Evolutionary conservation across 35 echinoderm and acorn worm species (phyloP), one percentile per base, ranked within the genome.

Genomic region (Lytechinus pictus): DNA sequence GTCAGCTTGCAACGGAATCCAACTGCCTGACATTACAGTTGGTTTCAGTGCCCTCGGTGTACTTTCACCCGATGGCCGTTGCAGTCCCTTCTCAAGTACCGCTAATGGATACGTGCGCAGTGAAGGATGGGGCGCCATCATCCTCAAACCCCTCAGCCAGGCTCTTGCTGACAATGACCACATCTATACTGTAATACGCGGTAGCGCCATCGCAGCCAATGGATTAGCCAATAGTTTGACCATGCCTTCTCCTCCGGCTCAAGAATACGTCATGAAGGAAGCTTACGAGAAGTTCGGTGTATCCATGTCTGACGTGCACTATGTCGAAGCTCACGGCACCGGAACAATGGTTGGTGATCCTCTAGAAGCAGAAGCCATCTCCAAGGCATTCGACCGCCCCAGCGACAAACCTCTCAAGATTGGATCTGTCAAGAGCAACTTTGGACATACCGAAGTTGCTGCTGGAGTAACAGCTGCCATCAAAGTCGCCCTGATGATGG

Each of bases 311-410:
- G 87, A 95, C 56, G 96, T 99, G 0, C 94, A 97, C 24, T 99
- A 95, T 86, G 89, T 99, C 8, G 98, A 99, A 94, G 98, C 98
- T 60, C 98, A 99, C 86, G 98, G 98, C 21, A 99, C 98, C 9
- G 98, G 98, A 6, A 99, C 98, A 54, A 97, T 96, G 94, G 98
- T 99, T 90, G 98, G 98, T 11, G 98, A 99, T 95, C 98, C 98
- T 6, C 93, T 99, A 6, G 98, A 99, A 87, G 98, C 98, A 24
- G 94, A 98, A 93, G 98, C 98, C 7, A 97, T 99, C 27, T 97
- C 97, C 6, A 93, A 87, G 53, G 92, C 97, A 86, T 99, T 99
- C 61, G 94, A 61, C 1, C 79, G 61, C 12, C 8, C 57, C 13
- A 55, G 95, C 9, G 54, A 95, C 13, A 58, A 86, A 53, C 96